phyloP scores from a whole-genome alignment of 1,140 invertebrate species.

The Tetraneura akinire region DNA sequence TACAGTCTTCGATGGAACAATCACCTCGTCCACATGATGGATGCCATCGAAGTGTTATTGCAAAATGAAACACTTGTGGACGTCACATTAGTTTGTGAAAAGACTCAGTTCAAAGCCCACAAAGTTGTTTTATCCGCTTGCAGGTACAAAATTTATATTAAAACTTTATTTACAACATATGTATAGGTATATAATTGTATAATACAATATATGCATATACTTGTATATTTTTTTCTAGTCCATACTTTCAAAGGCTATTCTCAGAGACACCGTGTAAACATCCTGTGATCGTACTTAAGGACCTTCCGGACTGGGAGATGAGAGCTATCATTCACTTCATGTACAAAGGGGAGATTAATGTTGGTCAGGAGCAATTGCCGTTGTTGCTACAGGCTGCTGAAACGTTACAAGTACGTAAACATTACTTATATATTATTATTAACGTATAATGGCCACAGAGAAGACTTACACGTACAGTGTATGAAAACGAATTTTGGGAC shows the following conservation, averaged over 20 bases:
- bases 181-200: neutral
- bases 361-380: conserved; percentile 78
- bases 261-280: conserved; percentile 90
- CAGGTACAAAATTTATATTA: conserved; percentile 60
- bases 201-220: neutral
- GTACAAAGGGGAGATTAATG: conserved; percentile 87
- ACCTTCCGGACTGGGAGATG: conserved; percentile 82
- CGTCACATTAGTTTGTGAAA: conserved; percentile 84
- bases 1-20: conserved; percentile 92
- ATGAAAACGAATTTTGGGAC: neutral
- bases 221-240: conserved; percentile 65
- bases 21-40: conserved; percentile 81
- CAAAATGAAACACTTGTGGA: conserved; percentile 84
- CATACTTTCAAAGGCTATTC: conserved; percentile 86
- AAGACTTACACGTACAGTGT: neutral
- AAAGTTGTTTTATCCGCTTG: conserved; percentile 88
- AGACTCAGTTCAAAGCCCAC: conserved; percentile 79
- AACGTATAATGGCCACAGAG: neutral
- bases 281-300: conserved; percentile 87
- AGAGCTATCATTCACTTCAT: conserved; percentile 88
- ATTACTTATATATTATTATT: conserved; percentile 1
- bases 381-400: conserved; percentile 83
- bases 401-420: conserved; percentile 68
- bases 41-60: conserved; percentile 80
- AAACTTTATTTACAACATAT: neutral